Evolutionary conservation across 2,797 vertebrate genomes (phyloP).

Genomic region (Chrysocyon brachyurus): DNA sequence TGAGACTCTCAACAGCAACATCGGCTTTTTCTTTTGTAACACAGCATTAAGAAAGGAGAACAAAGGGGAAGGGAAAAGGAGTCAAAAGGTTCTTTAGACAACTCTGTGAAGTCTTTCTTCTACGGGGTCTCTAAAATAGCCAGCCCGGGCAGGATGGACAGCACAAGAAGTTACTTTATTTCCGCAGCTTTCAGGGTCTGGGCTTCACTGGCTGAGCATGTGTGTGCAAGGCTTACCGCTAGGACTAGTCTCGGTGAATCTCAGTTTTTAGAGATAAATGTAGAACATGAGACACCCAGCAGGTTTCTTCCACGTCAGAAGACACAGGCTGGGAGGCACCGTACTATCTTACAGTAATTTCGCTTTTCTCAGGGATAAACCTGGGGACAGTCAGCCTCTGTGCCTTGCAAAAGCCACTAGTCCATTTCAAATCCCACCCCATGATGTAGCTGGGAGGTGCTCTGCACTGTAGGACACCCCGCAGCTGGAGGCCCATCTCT

Average conservation of each 20-base stretch:
- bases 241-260: not conserved
- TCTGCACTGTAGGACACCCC: not conserved
- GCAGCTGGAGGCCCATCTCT: not conserved
- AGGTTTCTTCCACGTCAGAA: conserved; percentile 45
- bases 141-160: not conserved
- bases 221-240: not conserved
- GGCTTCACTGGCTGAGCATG: not conserved
- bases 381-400: not conserved
- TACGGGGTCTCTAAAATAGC: conserved; percentile 14
- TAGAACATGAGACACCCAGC: not conserved
- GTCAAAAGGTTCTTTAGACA: conserved; percentile 34
- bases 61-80: conserved; percentile 56
- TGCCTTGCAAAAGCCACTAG: not conserved
- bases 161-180: not conserved
- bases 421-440: not conserved
- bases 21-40: conserved; percentile 91
- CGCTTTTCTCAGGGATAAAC: not conserved
- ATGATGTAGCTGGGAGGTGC: not conserved
- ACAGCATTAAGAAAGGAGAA: conserved; percentile 73
- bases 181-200: not conserved
- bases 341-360: not conserved
- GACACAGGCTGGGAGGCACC: not conserved
- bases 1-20: conserved; percentile 94
- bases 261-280: not conserved
- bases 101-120: conserved; percentile 43